phyloP scores from a whole-genome alignment of 2,113 vertebrate species.

The Sigmodon hispidus region DNA sequence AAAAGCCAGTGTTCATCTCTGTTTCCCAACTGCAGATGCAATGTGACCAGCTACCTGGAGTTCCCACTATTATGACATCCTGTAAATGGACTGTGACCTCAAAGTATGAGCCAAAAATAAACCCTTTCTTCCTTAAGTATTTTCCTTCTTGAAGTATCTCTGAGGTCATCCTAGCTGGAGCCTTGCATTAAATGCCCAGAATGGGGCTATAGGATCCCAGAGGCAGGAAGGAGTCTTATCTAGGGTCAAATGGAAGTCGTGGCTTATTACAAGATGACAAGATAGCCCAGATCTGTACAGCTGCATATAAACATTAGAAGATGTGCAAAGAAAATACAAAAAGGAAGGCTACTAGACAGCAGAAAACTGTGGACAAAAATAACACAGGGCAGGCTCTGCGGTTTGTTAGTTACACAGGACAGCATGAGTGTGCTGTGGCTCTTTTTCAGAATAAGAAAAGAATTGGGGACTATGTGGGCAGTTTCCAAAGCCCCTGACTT shows the following conservation, averaged over 20 bases:
- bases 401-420: background rate
- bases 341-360: background rate
- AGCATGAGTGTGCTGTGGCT: background rate
- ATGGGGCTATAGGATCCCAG: background rate
- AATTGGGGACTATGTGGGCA: background rate
- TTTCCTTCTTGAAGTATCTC: background rate
- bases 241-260: background rate
- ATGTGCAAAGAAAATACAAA: background rate
- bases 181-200: background rate
- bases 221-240: background rate
- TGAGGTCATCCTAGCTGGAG: background rate
- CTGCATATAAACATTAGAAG: background rate
- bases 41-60: fast-evolving
- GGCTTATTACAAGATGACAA: background rate
- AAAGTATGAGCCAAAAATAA: background rate
- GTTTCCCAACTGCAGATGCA: background rate
- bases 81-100: too few relatives aligned
- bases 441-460: background rate
- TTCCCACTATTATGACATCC: background rate
- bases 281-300: too few relatives aligned
- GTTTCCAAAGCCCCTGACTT: background rate
- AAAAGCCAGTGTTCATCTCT: background rate
- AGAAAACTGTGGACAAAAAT: background rate
- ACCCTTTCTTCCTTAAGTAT: background rate
- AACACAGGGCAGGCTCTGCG: background rate